Base-by-base conservation (phyloP, 2,888 invertebrate species). In the Zygaena filipendulae region DNA sequence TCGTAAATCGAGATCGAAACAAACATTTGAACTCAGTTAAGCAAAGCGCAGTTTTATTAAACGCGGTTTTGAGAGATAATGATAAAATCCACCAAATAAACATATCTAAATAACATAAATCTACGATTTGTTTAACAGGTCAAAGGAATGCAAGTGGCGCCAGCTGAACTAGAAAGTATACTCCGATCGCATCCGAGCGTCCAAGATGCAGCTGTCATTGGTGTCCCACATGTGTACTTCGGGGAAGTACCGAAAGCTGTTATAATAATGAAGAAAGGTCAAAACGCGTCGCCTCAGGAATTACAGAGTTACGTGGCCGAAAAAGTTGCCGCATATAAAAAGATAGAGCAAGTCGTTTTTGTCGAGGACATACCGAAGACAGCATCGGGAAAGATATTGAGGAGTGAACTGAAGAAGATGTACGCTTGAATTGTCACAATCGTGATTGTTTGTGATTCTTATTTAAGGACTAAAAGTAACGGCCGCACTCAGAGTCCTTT, bases 201-300 rank as follows among this genome's bases (percentile, higher is more conserved):
- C 0, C 63, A 79, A 16, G 96, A 96, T 42, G 92, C 90, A 0
- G 95, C 91, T 0, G 95, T 97, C 2, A 84, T 95, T 31, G 95
- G 94, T 0, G 71, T 92, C 4, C 87, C 88, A 0, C 86, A 92
- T 48, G 80, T 82, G 2, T 68, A 81, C 35, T 82, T 74, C 42
- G 94, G 94, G 0, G 93, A 94, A 74, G 82, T 87, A 0, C 94
- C 94, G 0, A 84, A 86, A 44, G 94, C 92, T 0, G 90, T 88
- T 47, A 80, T 94, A 4, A 86, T 90, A 1, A 51, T 75, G 3
- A 86, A 85, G 38, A 58, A 69, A 3, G 75, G 72, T 2, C 49
- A 52, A 11, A 61, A 64, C 19, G 71, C 70, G 0, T 72, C 81
- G 5, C 81, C 66, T 12, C 64, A 74, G 29, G 71, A 77, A 29